Conservation (phyloP, 2,113 vertebrate species). For the Gambusia holbrooki region DNA sequence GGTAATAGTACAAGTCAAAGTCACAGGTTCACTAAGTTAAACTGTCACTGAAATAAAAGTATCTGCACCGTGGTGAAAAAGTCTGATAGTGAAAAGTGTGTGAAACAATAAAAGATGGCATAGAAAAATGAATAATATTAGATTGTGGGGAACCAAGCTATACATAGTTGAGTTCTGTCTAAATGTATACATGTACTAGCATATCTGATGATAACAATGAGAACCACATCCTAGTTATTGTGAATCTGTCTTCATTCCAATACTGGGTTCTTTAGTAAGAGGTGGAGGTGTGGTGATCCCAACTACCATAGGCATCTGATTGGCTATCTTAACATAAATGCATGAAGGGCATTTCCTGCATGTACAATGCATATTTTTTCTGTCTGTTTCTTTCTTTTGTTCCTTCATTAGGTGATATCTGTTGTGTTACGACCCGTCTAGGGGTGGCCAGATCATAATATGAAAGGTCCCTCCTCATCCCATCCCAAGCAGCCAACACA, state of each 20-base stretch:
- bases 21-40: background rate
- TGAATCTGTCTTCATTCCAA: background rate
- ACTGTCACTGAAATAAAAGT: background rate
- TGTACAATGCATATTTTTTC: too few relatives aligned
- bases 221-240: slow-evolving; percentile 4
- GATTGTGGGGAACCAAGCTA: background rate
- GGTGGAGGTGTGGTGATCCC: background rate
- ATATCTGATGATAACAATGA: slow-evolving; percentile 7
- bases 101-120: too few relatives aligned
- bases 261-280: background rate
- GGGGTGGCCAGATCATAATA: too few relatives aligned
- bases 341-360: background rate
- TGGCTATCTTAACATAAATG: background rate
- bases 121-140: background rate
- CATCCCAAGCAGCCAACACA: too few relatives aligned
- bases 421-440: background rate
- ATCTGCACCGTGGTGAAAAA: slow-evolving; percentile 1
- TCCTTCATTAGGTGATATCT: background rate
- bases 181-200: slow-evolving; percentile 12
- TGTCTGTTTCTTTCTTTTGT: background rate
- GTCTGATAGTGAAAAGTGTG: too few relatives aligned
- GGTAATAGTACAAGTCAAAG: slow-evolving; percentile 6
- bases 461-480: too few relatives aligned
- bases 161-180: background rate
- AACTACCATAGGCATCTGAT: background rate